These are phyloP conservation scores for Chaetodon auriga DNA, from an alignment of 2,113 vertebrate species.

Conservation along the genomic window DNA sequence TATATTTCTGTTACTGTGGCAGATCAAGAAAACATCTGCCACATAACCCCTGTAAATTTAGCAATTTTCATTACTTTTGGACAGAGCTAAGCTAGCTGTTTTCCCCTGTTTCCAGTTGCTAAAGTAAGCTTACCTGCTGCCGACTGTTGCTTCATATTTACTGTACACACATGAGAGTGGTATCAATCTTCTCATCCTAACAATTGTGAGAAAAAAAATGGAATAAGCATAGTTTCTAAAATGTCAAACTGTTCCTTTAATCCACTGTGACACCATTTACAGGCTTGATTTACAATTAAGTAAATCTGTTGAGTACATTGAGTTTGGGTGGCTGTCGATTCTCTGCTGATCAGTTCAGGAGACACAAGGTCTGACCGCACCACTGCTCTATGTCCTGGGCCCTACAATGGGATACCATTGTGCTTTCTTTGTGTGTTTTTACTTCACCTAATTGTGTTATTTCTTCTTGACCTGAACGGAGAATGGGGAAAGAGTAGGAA, in stretches of 20 bases:
- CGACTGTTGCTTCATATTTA: neutral
- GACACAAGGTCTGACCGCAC: conserved; percentile 77
- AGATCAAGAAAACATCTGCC: neutral
- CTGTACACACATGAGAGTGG: neutral
- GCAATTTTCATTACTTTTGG: neutral
- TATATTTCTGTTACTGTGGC: conserved; percentile 1
- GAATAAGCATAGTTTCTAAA: neutral
- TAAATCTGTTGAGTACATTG: neutral
- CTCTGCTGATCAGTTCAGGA: conserved; percentile 67
- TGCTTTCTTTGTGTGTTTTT: conserved; percentile 65
- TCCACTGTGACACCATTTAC: neutral
- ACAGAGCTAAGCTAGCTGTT: neutral
- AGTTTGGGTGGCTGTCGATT: conserved; percentile 28
- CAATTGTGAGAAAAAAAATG: neutral
- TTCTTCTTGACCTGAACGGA: conserved; percentile 62
- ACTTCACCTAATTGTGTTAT: conserved; percentile 74
- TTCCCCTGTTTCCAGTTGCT: neutral
- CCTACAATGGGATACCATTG: conserved; percentile 60
- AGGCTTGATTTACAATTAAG: conserved; percentile 16
- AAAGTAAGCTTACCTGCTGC: conserved; percentile 23
- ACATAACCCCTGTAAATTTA: neutral
- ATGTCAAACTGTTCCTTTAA: conserved; percentile 4
- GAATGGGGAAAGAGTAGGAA: conserved; percentile 20
- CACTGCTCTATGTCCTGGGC: conserved; percentile 41
- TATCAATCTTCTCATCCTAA: conserved; percentile 1